A percentile compares a stretch with the other conserved stretches of the same genome.
phyloP scores from a whole-genome alignment of 2,113 vertebrate genomes.

The Mesembrinibis cayennensis region DNA sequence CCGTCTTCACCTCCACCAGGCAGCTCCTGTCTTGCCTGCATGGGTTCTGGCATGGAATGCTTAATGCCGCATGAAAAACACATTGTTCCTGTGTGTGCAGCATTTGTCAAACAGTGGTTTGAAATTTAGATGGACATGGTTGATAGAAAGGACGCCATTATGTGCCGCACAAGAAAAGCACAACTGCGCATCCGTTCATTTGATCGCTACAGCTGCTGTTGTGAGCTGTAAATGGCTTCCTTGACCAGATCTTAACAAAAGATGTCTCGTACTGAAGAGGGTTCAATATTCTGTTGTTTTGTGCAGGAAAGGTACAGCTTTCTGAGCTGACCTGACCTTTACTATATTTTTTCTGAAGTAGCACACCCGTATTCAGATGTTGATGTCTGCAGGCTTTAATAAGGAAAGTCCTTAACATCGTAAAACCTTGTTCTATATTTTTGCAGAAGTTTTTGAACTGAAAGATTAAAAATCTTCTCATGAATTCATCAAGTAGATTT shows the following conservation, averaged over 20 bases:
- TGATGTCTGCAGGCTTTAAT: neutral
- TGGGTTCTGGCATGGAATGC: neutral
- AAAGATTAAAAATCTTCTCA: neutral
- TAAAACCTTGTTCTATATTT: neutral
- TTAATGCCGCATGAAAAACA: neutral
- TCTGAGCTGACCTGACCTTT: neutral
- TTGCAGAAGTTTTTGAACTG: neutral
- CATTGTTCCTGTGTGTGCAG: neutral
- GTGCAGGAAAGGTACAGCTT: neutral
- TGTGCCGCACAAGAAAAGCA: neutral
- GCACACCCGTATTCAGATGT: neutral
- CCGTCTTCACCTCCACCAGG: neutral
- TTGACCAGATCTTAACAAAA: neutral
- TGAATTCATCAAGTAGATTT: neutral
- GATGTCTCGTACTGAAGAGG: neutral
- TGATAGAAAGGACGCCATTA: neutral
- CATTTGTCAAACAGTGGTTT: neutral
- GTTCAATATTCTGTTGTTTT: neutral
- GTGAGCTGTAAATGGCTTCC: neutral
- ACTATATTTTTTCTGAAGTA: neutral
- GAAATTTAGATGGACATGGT: neutral
- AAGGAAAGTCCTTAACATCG: neutral
- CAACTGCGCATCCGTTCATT: neutral
- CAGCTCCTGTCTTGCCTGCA: neutral
- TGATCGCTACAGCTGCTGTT: constrained; percentile 5